Conservation (phyloP, 35 echinoderm and acorn worm genomes). For the Apostichopus californicus region DNA sequence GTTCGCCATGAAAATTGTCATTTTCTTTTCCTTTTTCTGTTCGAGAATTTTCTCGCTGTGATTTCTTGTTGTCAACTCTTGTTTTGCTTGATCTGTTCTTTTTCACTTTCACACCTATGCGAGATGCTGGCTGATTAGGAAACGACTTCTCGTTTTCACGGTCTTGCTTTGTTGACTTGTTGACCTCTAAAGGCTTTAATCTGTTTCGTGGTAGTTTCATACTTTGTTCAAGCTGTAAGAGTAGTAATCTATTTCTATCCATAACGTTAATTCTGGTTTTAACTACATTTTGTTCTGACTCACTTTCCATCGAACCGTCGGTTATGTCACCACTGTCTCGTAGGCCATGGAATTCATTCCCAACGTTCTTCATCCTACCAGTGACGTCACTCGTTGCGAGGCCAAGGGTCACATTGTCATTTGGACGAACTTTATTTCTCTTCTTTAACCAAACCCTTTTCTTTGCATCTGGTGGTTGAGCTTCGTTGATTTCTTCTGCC, state of each 20-base stretch:
- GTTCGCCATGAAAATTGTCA: no score
- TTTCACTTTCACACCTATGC: neutral
- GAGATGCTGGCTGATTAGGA: neutral
- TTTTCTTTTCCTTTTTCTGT: no score
- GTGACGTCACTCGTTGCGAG: neutral
- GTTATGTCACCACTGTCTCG: neutral
- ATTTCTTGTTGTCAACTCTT: neutral
- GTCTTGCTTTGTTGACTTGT: neutral
- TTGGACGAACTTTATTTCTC: constrained; percentile 27
- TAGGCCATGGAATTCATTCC: neutral
- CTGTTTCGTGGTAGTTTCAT: neutral
- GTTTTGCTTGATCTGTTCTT: neutral
- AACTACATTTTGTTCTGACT: neutral
- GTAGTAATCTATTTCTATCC: neutral
- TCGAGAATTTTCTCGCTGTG: no score
- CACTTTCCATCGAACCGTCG: no score
- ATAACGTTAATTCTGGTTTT: neutral
- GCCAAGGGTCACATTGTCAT: neutral
- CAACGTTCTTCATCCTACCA: neutral
- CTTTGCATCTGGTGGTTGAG: neutral
- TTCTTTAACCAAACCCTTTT: neutral
- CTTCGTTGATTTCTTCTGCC: no score
- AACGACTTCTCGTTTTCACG: neutral
- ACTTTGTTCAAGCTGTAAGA: constrained; percentile 4
- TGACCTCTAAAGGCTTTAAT: neutral